Evolutionary conservation across 2,888 invertebrate genomes (phyloP).

Genomic region (Limulus polyphemus): DNA sequence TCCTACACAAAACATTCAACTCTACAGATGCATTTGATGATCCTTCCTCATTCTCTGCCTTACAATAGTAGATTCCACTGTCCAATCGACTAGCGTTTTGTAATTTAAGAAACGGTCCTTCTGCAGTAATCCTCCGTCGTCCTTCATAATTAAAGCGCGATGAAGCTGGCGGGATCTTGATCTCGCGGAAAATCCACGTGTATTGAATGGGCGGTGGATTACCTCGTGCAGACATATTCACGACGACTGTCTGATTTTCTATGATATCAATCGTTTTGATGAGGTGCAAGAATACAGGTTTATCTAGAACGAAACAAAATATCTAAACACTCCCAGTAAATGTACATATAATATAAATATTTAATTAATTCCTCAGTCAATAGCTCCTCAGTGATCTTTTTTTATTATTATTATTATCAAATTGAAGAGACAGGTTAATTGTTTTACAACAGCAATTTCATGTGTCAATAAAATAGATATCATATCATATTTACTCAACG

Average conservation of each 20-base stretch:
- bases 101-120: conserved; percentile 57
- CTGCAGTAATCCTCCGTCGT: conserved; percentile 4
- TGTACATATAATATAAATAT: too few relatives aligned
- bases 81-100: conserved; percentile 64
- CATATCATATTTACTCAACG: too few relatives aligned
- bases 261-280: conserved; percentile 33
- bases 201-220: conserved; percentile 72
- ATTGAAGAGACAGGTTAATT: too few relatives aligned
- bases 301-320: conserved; percentile 26
- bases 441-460: too few relatives aligned
- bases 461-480: too few relatives aligned
- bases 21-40: conserved; percentile 60
- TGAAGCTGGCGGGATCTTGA: background rate
- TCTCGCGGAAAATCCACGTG: conserved; percentile 56
- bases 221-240: conserved; percentile 64
- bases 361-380: too few relatives aligned
- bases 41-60: conserved; percentile 78
- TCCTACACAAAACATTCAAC: conserved; percentile 59
- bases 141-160: background rate
- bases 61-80: conserved; percentile 70
- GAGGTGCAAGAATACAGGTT: conserved; percentile 29
- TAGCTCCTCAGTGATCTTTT: too few relatives aligned
- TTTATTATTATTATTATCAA: too few relatives aligned
- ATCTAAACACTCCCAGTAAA: too few relatives aligned
- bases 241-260: conserved; percentile 65